Evolutionary conservation across 2,888 invertebrate species (phyloP).

Genomic region (Macaria liturata): DNA sequence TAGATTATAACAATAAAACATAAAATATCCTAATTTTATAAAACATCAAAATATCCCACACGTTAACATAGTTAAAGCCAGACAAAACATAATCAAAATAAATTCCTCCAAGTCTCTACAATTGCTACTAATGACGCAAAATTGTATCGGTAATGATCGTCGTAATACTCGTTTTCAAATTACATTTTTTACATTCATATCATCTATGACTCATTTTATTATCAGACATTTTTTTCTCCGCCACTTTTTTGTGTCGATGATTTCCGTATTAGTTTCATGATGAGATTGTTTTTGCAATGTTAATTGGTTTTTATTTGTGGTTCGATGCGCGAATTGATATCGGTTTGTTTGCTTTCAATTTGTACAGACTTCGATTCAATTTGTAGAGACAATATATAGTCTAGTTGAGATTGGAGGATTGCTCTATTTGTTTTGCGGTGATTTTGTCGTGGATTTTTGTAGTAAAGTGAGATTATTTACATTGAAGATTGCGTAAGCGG

Average conservation of each 20-base stretch:
- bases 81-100: no score
- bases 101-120: no score
- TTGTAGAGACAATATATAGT: neutral
- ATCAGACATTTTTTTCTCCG: conserved; percentile 18
- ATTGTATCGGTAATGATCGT: conserved; percentile 21
- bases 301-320: conserved; percentile 28
- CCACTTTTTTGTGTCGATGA: neutral
- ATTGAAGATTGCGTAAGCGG: no score
- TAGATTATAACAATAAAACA: no score
- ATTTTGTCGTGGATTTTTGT: conserved; percentile 10
- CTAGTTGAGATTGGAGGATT: conserved; percentile 18
- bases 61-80: no score
- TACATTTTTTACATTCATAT: conserved; percentile 8
- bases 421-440: conserved; percentile 13
- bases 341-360: conserved; percentile 11
- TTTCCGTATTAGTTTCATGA: conserved; percentile 18
- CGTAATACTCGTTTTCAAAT: conserved; percentile 13
- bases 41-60: no score
- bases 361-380: neutral
- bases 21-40: no score
- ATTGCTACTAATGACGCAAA: conserved; percentile 20
- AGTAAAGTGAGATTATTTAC: neutral
- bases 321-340: conserved; percentile 13
- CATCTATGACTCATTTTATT: conserved; percentile 21
- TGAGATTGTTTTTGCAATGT: conserved; percentile 11